A percentile compares a stretch with the other conserved stretches of the same genome.
These are phyloP conservation scores for Phania funesta DNA, from an alignment of 2,888 invertebrate genomes.

Conservation along the genomic window DNA sequence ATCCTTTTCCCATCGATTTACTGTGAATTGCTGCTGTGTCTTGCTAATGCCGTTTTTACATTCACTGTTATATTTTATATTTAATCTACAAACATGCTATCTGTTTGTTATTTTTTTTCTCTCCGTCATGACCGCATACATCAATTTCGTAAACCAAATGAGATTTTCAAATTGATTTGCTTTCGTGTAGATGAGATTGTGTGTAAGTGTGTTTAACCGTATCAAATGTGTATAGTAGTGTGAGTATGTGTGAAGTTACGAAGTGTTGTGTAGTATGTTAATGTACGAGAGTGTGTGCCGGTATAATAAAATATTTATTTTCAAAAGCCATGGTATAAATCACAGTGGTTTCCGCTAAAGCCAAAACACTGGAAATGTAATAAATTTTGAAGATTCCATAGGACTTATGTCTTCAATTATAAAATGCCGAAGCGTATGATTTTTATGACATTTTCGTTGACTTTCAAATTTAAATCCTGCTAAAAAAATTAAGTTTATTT, in stretches of 20 bases:
- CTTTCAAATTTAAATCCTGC: not conserved
- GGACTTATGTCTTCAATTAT: constrained; percentile 20
- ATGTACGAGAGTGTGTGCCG: not conserved
- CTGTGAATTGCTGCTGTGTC: not conserved
- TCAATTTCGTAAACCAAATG: constrained; percentile 73
- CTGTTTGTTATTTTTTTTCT: too few relatives aligned
- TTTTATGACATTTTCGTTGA: constrained; percentile 10
- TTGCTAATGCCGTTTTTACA: not conserved
- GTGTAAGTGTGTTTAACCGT: constrained; percentile 24
- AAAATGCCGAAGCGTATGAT: not conserved
- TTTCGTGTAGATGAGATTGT: constrained; percentile 65
- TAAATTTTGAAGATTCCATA: constrained; percentile 7
- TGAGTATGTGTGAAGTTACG: constrained; percentile 9
- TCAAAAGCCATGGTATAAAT: constrained; percentile 51
- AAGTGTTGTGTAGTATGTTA: not conserved
- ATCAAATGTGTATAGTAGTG: not conserved
- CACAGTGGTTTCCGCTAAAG: constrained; percentile 47
- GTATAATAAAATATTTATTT: constrained; percentile 37
- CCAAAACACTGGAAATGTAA: constrained; percentile 6
- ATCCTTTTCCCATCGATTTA: not conserved
- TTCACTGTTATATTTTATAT: constrained; percentile 31
- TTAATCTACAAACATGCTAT: too few relatives aligned
- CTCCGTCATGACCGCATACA: constrained; percentile 62
- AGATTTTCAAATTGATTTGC: constrained; percentile 77
- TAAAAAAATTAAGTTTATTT: not conserved